phyloP scores from a whole-genome alignment of 2,113 vertebrate species.

The Hoplias malabaricus region DNA sequence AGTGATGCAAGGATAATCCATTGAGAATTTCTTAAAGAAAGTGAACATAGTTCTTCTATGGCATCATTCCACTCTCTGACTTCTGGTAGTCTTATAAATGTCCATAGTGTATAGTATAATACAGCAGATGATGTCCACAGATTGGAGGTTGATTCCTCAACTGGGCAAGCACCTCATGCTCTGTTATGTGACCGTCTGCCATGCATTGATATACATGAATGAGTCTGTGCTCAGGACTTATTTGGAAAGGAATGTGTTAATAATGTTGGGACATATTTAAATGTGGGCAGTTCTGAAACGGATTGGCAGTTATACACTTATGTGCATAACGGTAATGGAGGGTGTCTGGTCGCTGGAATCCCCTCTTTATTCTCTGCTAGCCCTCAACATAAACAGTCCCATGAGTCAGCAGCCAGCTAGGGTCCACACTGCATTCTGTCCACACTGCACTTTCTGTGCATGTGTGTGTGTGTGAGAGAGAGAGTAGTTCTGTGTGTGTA shows the following conservation, averaged over 20 bases:
- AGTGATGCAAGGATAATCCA: too few species aligned
- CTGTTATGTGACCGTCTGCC: too few species aligned
- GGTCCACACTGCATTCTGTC: slow-evolving; percentile 21
- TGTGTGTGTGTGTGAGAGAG: slow-evolving; percentile 33
- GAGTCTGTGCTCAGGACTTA: background rate
- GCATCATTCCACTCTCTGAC: too few species aligned
- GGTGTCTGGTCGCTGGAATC: slow-evolving; percentile 4
- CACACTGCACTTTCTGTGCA: slow-evolving; percentile 31
- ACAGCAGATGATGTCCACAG: too few species aligned
- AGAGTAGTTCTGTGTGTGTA: background rate
- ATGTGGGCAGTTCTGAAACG: background rate
- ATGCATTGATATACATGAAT: too few species aligned
- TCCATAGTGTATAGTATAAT: too few species aligned
- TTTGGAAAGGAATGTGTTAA: background rate
- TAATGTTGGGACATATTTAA: background rate
- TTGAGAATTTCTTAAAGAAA: too few species aligned
- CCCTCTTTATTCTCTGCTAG: slow-evolving; percentile 1
- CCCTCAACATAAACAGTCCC: slow-evolving; percentile 27
- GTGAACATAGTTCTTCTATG: too few species aligned
- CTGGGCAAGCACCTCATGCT: too few species aligned
- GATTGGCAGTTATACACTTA: background rate
- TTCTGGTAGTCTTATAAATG: too few species aligned
- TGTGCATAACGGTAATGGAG: too few species aligned
- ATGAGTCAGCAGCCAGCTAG: slow-evolving; percentile 45
- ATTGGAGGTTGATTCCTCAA: too few species aligned